Conservation (phyloP, 2,113 vertebrate species). For the Perca flavescens region DNA sequence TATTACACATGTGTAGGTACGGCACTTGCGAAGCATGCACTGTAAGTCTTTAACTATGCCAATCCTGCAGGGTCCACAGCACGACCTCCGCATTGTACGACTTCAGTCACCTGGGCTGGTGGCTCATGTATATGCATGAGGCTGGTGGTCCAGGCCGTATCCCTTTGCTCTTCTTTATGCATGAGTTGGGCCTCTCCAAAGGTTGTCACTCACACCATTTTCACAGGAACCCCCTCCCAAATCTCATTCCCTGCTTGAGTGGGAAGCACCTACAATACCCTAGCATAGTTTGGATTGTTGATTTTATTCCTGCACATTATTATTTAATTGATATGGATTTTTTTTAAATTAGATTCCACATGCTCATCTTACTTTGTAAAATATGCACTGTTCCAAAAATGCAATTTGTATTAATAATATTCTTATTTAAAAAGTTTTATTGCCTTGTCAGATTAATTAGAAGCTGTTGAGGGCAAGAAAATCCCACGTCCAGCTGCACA, state of each 20-base stretch:
- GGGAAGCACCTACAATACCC: neutral
- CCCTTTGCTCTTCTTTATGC: conserved; percentile 78
- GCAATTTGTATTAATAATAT: neutral
- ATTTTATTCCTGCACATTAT: neutral
- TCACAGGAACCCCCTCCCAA: conserved; percentile 41
- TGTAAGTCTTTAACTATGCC: conserved; percentile 52
- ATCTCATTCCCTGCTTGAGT: conserved; percentile 31
- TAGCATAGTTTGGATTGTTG: neutral
- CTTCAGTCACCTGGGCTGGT: conserved; percentile 64
- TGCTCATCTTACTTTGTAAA: neutral
- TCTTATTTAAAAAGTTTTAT: neutral
- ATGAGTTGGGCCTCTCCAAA: conserved; percentile 72
- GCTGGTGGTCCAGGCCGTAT: conserved; percentile 54
- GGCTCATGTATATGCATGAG: conserved; percentile 77
- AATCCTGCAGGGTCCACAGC: conserved; percentile 42
- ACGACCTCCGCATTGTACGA: conserved; percentile 61
- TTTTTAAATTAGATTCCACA: neutral
- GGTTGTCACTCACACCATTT: conserved; percentile 60
- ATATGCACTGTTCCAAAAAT: neutral
- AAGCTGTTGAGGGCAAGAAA: neutral
- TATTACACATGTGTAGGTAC: neutral
- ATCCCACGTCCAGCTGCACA: conserved; percentile 4
- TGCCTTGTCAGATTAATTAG: neutral
- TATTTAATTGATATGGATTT: neutral
- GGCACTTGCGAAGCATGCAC: conserved; percentile 19